phyloP scores from a whole-genome alignment of 2,113 vertebrate species.

The Cranoglanis bouderius region DNA sequence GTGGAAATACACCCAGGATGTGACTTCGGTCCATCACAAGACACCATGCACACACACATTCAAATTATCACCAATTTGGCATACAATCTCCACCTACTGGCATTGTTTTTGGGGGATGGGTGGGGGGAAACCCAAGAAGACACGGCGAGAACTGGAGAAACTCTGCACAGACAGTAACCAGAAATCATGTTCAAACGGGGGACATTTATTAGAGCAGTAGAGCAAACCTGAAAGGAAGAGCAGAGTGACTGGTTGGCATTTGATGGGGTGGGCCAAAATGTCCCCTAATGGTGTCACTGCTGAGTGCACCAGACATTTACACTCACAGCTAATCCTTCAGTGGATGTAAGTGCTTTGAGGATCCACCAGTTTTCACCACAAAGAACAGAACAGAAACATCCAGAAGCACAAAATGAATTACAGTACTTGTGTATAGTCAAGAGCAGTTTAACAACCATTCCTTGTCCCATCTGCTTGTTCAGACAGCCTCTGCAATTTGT shows the following conservation, averaged over 20 bases:
- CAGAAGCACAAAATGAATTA: conserved; percentile 22
- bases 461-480: conserved; percentile 37
- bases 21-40: too few relatives aligned
- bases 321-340: conserved; percentile 48
- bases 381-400: conserved; percentile 29
- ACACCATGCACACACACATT: background rate
- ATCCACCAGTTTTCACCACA: conserved; percentile 38
- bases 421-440: conserved; percentile 20
- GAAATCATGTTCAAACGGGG: background rate
- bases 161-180: background rate
- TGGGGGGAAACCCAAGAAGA: background rate
- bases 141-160: background rate
- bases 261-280: conserved; percentile 5
- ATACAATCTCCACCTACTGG: background rate
- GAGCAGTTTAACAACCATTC: conserved; percentile 25
- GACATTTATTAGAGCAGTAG: background rate
- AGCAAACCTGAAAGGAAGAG: background rate
- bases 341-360: conserved; percentile 54
- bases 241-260: background rate
- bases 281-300: conserved; percentile 48
- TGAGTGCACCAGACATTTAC: conserved; percentile 39
- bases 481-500: conserved; percentile 25
- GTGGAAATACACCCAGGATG: background rate
- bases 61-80: background rate
- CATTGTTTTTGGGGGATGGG: background rate